Conservation (phyloP, 2,888 invertebrate genomes). For the Stegophylla sp. region DNA sequence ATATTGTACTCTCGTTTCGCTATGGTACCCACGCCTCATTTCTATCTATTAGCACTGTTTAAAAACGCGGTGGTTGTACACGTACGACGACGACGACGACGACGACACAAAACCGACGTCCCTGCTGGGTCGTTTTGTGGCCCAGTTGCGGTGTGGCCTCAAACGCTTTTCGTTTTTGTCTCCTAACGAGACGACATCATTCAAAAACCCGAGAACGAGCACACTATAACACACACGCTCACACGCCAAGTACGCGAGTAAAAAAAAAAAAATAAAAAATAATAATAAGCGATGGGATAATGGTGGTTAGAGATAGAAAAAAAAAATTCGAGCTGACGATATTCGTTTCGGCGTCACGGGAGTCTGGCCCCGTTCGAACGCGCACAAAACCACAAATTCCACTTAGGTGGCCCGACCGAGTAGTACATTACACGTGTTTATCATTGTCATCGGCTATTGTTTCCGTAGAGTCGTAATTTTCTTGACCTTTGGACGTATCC, state of each 20-base stretch:
- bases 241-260: not conserved
- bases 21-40: slow-evolving; percentile 39
- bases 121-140: slow-evolving; percentile 47
- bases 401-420: slow-evolving; percentile 48
- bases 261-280: slow-evolving; percentile 1
- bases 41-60: slow-evolving; percentile 29
- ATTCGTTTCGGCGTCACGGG: slow-evolving; percentile 52
- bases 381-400: slow-evolving; percentile 55
- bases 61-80: too few species aligned
- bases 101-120: slow-evolving; percentile 12
- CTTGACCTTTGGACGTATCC: slow-evolving; percentile 50
- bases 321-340: slow-evolving; percentile 46
- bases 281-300: slow-evolving; percentile 28
- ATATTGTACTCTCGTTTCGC: slow-evolving; percentile 37
- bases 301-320: slow-evolving; percentile 34
- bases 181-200: slow-evolving; percentile 51
- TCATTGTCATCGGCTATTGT: slow-evolving; percentile 52
- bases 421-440: too few species aligned
- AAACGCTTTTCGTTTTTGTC: slow-evolving; percentile 45
- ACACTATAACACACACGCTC: not conserved
- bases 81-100: not conserved
- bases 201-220: slow-evolving; percentile 39
- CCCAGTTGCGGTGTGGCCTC: slow-evolving; percentile 56
- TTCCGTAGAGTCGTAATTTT: slow-evolving; percentile 45
- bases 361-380: slow-evolving; percentile 41